A percentile compares a stretch with the other conserved stretches of the same genome.
These are phyloP conservation scores for Limanda limanda DNA, from an alignment of 2,113 vertebrate genomes.

Conservation along the genomic window DNA sequence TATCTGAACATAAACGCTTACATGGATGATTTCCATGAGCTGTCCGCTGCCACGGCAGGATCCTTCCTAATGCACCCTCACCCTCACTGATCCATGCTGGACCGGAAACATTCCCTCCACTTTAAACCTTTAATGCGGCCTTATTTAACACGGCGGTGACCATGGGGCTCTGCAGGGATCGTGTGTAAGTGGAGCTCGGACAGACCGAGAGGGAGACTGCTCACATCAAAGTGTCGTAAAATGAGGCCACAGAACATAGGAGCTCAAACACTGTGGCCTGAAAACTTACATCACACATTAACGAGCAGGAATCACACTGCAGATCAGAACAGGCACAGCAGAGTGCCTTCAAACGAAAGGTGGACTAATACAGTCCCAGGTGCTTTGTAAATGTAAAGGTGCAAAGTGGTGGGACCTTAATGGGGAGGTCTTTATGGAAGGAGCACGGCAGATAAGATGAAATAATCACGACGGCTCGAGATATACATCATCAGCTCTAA, in stretches of 20 bases:
- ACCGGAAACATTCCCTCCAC: constrained; percentile 23
- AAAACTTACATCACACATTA: background rate
- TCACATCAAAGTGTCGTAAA: constrained; percentile 52
- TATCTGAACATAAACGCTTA: constrained; percentile 56
- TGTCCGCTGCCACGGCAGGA: constrained; percentile 28
- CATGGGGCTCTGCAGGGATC: constrained; percentile 33
- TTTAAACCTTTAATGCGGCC: constrained; percentile 25
- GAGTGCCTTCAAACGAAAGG: background rate
- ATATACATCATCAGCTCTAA: no score
- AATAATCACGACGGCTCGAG: no score
- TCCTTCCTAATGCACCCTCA: constrained; percentile 41
- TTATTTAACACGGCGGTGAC: constrained; percentile 27
- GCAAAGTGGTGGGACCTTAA: background rate
- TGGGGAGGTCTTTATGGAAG: no score
- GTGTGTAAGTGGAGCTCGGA: constrained; percentile 41
- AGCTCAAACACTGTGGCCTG: background rate
- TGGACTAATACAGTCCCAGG: background rate
- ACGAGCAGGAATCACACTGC: constrained; percentile 6
- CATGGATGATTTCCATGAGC: constrained; percentile 27
- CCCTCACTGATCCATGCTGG: constrained; percentile 36
- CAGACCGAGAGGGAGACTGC: constrained; percentile 35
- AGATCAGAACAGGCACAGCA: background rate
- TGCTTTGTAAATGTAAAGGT: background rate
- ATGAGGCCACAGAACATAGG: constrained; percentile 51
- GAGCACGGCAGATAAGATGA: background rate